These are phyloP conservation scores for Chydorus sphaericus DNA, from an alignment of 2,888 invertebrate genomes.

Conservation along the genomic window DNA sequence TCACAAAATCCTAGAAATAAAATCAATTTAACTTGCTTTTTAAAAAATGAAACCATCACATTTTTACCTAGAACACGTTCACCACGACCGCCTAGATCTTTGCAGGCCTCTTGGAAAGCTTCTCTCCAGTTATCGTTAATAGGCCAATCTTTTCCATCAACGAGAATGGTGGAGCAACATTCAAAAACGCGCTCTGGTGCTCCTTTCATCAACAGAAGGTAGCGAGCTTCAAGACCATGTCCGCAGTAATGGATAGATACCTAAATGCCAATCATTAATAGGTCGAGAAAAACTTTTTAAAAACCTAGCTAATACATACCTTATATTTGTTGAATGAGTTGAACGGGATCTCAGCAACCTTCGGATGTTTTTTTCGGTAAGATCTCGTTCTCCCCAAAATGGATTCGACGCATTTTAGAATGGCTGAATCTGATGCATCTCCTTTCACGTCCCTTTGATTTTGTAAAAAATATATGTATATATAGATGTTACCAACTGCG, in stretches of 20 bases:
- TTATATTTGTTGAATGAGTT: slow-evolving; percentile 85
- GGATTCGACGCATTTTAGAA: slow-evolving; percentile 84
- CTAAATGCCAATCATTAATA: no score
- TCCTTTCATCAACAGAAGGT: slow-evolving; percentile 55
- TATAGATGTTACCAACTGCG: no score
- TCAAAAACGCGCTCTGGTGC: slow-evolving; percentile 54
- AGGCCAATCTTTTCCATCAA: slow-evolving; percentile 36
- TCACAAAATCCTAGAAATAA: slow-evolving; percentile 38
- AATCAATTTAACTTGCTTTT: no score
- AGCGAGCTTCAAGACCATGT: slow-evolving; percentile 32
- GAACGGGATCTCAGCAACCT: slow-evolving; percentile 82
- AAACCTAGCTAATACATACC: no score
- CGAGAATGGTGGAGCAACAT: slow-evolving; percentile 41
- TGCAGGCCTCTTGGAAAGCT: slow-evolving; percentile 48
- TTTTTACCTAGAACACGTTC: slow-evolving; percentile 64
- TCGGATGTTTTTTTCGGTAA: slow-evolving; percentile 60
- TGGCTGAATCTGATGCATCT: slow-evolving; percentile 86
- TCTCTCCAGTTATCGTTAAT: slow-evolving; percentile 37
- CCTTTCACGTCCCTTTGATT: slow-evolving; percentile 72
- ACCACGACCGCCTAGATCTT: slow-evolving; percentile 66
- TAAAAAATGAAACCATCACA: no score
- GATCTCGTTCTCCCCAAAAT: slow-evolving; percentile 73
- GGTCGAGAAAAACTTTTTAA: no score
- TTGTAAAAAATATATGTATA: no score
- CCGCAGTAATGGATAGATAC: slow-evolving; percentile 48